Conservation (phyloP, 2,888 invertebrate genomes). For the Tetanocera ferruginea region DNA sequence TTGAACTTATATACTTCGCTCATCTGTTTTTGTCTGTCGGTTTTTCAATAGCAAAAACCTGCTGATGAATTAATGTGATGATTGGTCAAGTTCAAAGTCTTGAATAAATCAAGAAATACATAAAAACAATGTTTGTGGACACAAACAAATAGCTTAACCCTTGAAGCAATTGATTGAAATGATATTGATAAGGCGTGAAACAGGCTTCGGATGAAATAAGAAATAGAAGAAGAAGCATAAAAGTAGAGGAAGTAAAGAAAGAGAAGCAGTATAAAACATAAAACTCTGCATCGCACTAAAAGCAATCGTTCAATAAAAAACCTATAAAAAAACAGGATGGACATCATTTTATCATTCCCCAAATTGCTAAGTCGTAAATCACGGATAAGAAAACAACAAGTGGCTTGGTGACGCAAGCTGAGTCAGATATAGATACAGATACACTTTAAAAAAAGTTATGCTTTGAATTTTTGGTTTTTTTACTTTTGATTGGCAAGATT, state of each 20-base stretch:
- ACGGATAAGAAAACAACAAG: constrained; percentile 46
- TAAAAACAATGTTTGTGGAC: background rate
- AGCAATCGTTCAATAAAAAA: background rate
- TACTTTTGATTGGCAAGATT: background rate
- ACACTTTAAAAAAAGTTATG: background rate
- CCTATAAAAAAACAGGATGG: constrained; percentile 49
- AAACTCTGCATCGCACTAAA: background rate
- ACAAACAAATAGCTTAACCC: constrained; percentile 51
- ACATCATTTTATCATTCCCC: constrained; percentile 65
- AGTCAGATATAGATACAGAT: background rate
- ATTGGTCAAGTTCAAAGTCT: background rate
- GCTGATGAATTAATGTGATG: constrained; percentile 60
- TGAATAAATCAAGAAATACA: background rate
- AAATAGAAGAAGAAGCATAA: background rate
- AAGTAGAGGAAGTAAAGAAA: background rate
- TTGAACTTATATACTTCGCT: background rate
- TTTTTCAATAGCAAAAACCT: constrained; percentile 35
- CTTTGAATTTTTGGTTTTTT: background rate
- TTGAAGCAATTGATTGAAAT: constrained; percentile 60
- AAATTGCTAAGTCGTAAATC: constrained; percentile 64
- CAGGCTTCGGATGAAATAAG: constrained; percentile 46
- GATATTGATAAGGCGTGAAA: constrained; percentile 61
- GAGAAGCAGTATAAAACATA: background rate
- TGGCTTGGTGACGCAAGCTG: background rate
- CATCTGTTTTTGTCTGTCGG: background rate